Base-by-base conservation (phyloP, 2,113 vertebrate species). In the Cranoglanis bouderius region DNA sequence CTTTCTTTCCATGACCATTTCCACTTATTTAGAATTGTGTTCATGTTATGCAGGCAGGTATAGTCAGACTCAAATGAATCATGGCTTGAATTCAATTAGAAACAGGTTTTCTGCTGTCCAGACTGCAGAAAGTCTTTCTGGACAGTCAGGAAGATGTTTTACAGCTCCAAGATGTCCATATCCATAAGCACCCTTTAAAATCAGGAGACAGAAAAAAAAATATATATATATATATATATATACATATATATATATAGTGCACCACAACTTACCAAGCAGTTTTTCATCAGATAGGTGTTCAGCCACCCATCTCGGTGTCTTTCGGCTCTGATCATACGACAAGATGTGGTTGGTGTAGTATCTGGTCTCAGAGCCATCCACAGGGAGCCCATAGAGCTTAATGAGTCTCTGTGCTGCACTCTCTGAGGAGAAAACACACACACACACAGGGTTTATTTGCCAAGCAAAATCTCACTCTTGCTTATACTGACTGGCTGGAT, bases 221-320 rank as follows among this genome's bases (percentile, higher is more conserved):
- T 4, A 29, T 12, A 43, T 43, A 43, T 43, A 43, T 43, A 43
- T 43, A 43, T 43, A 43, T 43, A 43, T 43, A 43, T 43, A 43
- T 43, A 43, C 5, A 43, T 43, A 43, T 43, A 43, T 43, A 43
- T 46, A 46, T 12, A 67, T n/a, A 13, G 12, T 6, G 26, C 43
- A 49, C 35, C 1, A 8, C 26, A 61, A 92, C 93, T 88, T 94
- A 97, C 97, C 97, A n/a, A 91, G 84, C 0, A 93, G 94, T 91
- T 97, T 97, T 43, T 91, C 92, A 85, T 94, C 93, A 12, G 96
- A 96, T 87, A 98, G 92, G 84, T 98, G 97, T 78, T 98, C 97
- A 6, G 96, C 95, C 51, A 98, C 97, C 97, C 97, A 98, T 91
- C 92, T 91, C 0, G 97, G 97, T 8, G 94, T 95, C 0, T 95